Base-by-base conservation (phyloP, 2,113 vertebrate species). In the Pica pica region DNA sequence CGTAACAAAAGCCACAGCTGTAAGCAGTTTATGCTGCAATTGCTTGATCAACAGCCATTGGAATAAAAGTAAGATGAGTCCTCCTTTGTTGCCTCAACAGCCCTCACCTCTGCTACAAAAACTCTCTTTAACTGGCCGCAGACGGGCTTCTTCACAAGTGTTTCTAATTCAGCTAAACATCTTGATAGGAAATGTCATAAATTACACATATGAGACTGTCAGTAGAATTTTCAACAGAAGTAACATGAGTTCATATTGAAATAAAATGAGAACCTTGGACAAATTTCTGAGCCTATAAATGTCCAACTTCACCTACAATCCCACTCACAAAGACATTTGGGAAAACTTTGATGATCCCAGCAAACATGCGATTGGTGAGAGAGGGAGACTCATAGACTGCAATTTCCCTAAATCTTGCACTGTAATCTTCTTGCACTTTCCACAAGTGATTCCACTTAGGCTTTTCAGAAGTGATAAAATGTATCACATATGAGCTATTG, bases 181-280 rank as follows among this genome's bases (percentile, higher is more conserved):
- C 98, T 97, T 98, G 96, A 98, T 98, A 97, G 96, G 96, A 97
- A 98, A 97, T 97, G 97, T 97, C 96, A 95, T 98, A 98, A 97
- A 97, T 98, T 97, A 96, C 69, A 59, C n/a, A 91, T 95, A 96
- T 93, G 80, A 69, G 71, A 94, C 92, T 98, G 96, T 98, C 97
- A 97, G 95, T 95, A 97, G 83, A 97, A 97, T 97, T 98, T 97
- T 98, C 96, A 97, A 84, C 94, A 98, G 86, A 86, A 64, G 55
- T 95, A 95, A 95, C 93, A 61, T 90, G 95, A 97, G 96, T 97
- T 97, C 73, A 15, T 87, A 93, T 81, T 95, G 95, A 97, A 98
- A 97, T 94, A 95, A 98, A 96, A 97, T 83, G 73, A 97, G 97
- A 98, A 97, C 63, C 90, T 91, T 89, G 91, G 69, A 95, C 95